A percentile compares a stretch with the other conserved stretches of the same genome.
These are phyloP conservation scores for Rhodeus uyekii DNA, from an alignment of 2,797 vertebrate genomes.

Conservation along the genomic window DNA sequence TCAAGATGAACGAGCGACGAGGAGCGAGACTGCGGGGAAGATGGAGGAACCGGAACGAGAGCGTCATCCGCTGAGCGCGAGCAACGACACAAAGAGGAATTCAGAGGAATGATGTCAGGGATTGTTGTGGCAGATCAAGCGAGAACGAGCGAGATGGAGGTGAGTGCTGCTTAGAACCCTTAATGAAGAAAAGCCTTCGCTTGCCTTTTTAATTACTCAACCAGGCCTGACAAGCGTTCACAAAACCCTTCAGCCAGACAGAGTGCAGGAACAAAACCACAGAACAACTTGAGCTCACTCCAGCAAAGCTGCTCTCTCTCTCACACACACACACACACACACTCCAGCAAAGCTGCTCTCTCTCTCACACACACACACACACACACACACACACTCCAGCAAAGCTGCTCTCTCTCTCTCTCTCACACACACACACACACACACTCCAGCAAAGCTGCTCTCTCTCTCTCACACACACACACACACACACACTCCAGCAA, in stretches of 20 bases:
- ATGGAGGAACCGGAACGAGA: neutral
- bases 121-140: slow-evolving; percentile 30
- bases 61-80: neutral
- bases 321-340: too few relatives aligned
- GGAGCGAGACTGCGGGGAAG: neutral
- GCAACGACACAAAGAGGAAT: neutral
- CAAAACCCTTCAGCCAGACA: slow-evolving; percentile 69
- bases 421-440: too few relatives aligned
- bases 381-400: neutral
- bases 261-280: slow-evolving; percentile 75
- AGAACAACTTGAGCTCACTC: slow-evolving; percentile 42
- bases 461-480: too few relatives aligned
- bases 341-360: too few relatives aligned
- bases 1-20: neutral
- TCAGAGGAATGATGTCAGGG: slow-evolving; percentile 1
- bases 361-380: too few relatives aligned
- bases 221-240: slow-evolving; percentile 79
- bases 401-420: too few relatives aligned
- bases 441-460: too few relatives aligned
- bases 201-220: slow-evolving; percentile 81
- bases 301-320: neutral
- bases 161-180: slow-evolving; percentile 54
- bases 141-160: slow-evolving; percentile 15
- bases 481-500: too few relatives aligned
- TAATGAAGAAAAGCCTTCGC: slow-evolving; percentile 73